Evolutionary conservation across 2,888 invertebrate genomes (phyloP), one percentile per base, ranked within the genome.

Genomic region (Drosophila siamana): DNA sequence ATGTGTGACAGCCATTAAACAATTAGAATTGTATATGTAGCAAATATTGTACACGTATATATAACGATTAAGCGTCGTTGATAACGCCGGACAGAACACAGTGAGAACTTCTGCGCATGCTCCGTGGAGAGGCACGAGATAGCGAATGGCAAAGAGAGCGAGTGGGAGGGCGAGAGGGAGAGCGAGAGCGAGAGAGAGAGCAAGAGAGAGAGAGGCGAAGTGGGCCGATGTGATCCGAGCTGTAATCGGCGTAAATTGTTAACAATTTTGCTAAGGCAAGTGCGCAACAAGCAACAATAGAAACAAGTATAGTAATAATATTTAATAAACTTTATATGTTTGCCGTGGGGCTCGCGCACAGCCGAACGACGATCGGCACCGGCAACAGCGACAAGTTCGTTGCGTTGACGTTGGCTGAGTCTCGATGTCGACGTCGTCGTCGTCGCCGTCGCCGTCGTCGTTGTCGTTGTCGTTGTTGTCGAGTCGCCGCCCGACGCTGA

Each of bases 211-310:
- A 7, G 33, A 48, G 41, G 50, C 47, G 46, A 46, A 6, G 36
- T 24, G 66, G 61, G 47, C 51, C 69, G 68, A 63, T 57, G 50
- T 59, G 65, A 64, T 64, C 64, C 74, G 77, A 65, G 50, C 69
- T 69, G 76, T 80, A 85, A 86, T 86, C 79, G 70, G 57, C 66
- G 72, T 69, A 66, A 80, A 79, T 79, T 86, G 88, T 89, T 89
- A 89, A 90, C 89, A 90, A 88, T 86, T 88, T 79, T 78, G 86
- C 85, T 71, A 85, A 89, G 83, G 85, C 69, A 67, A 73, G 52
- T 43, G 80, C 72, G 44, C 67, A 64, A 61, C 74, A 62, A 72
- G 38, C 33, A 65, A 47, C 19, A 74, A 54, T 57, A 59, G 44
- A 46, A 73, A 66, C 54, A 70, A 41, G 38, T 61, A 41, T 62